Conservation (phyloP, 1,140 invertebrate species). For the Sitodiplosis mosellana region DNA sequence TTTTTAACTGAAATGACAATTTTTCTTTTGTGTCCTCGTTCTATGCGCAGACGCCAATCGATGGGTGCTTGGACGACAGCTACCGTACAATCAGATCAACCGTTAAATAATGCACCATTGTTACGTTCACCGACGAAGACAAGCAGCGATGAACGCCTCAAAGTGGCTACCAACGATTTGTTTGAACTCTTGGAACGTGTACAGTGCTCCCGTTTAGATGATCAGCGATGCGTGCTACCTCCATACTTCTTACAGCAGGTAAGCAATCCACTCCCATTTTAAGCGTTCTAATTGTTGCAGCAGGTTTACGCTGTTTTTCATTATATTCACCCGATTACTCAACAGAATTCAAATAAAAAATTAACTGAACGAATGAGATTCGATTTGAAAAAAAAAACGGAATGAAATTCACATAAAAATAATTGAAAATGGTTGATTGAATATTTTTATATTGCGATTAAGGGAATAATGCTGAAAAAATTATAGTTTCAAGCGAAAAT, state of each 20-base stretch:
- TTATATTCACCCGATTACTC: no score
- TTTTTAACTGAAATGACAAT: no score
- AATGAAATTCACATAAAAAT: no score
- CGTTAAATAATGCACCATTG: background rate
- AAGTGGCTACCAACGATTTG: slow-evolving; percentile 58
- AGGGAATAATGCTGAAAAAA: no score
- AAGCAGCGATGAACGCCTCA: slow-evolving; percentile 27
- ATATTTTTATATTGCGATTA: no score
- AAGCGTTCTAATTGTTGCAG: no score
- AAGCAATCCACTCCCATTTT: slow-evolving; percentile 14
- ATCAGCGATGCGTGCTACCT: slow-evolving; percentile 83
- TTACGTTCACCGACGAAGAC: background rate
- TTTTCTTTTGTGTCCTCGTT: background rate
- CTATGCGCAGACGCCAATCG: background rate
- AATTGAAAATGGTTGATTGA: no score
- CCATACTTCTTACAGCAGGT: slow-evolving; percentile 77
- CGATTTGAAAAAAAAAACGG: no score
- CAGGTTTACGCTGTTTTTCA: no score
- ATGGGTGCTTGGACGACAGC: background rate
- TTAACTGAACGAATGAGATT: no score
- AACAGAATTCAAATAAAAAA: no score
- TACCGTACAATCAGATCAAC: background rate
- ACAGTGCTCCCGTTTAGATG: slow-evolving; percentile 80
- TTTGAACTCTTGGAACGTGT: slow-evolving; percentile 80
- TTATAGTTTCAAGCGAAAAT: no score